These are phyloP conservation scores for Rhingia rostrata DNA, from an alignment of 2,888 invertebrate genomes.

Conservation along the genomic window DNA sequence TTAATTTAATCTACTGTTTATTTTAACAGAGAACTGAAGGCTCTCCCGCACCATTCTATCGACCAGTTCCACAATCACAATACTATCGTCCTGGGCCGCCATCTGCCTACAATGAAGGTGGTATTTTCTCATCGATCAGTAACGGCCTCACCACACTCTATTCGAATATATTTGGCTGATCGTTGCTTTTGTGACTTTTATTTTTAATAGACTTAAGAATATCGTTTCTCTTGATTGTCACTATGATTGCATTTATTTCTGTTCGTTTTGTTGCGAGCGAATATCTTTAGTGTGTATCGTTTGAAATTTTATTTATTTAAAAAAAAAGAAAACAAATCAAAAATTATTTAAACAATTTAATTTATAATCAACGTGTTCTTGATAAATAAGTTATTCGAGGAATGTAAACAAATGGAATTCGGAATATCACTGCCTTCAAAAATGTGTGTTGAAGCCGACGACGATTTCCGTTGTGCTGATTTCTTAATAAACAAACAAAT, in stretches of 20 bases:
- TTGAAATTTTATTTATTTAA: conserved; percentile 43
- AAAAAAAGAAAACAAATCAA: conserved; percentile 13
- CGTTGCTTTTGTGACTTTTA: conserved; percentile 74
- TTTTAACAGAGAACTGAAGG: conserved; percentile 87
- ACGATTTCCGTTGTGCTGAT: neutral
- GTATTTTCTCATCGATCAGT: conserved; percentile 90
- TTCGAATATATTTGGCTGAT: conserved; percentile 89
- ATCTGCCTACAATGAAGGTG: conserved; percentile 83
- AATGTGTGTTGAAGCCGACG: conserved; percentile 29
- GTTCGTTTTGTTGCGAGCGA: conserved; percentile 71
- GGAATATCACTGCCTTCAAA: conserved; percentile 69
- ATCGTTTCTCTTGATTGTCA: conserved; percentile 73
- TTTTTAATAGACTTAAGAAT: conserved; percentile 74
- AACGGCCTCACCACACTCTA: conserved; percentile 91
- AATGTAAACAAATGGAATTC: conserved; percentile 35
- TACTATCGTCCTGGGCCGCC: conserved; percentile 83
- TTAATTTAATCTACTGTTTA: conserved; percentile 7
- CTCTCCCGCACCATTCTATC: conserved; percentile 84
- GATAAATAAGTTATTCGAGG: conserved; percentile 28
- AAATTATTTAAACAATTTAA: neutral
- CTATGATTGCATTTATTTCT: conserved; percentile 73
- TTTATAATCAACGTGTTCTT: neutral
- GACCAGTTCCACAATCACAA: conserved; percentile 85
- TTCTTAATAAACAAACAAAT: neutral
- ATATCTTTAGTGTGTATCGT: conserved; percentile 56